These are phyloP conservation scores for Lophochroa leadbeateri DNA, from an alignment of 2,113 vertebrate species.

Conservation along the genomic window DNA sequence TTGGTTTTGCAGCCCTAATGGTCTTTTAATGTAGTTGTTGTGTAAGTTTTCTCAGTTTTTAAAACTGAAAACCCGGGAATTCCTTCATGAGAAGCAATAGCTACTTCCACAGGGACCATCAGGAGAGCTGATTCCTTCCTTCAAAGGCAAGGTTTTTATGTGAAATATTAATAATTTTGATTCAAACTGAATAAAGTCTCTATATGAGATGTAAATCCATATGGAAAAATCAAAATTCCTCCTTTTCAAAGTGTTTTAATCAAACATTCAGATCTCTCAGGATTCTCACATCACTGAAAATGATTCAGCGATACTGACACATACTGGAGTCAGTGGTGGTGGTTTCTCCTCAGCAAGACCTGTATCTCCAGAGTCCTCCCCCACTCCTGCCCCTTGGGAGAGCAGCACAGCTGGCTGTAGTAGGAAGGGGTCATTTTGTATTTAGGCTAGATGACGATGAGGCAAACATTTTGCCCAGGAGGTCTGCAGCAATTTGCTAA, in stretches of 20 bases:
- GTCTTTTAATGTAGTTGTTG: background rate
- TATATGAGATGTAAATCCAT: background rate
- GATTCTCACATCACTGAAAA: background rate
- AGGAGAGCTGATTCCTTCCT: background rate
- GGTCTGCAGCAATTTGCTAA: background rate
- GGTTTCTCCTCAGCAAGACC: background rate
- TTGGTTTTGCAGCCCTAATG: background rate
- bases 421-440: background rate
- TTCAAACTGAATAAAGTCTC: background rate
- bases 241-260: background rate
- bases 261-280: background rate
- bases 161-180: background rate
- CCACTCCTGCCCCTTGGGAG: background rate
- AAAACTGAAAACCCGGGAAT: background rate
- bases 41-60: background rate
- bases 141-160: background rate
- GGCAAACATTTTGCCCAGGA: background rate
- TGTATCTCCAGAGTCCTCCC: background rate
- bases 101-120: background rate
- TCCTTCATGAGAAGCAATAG: background rate
- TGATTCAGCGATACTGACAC: background rate
- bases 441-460: background rate
- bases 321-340: accelerated
- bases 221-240: background rate
- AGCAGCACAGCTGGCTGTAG: background rate